Percentiles rank a stretch among this genome's conserved stretches.
Conservation (phyloP, 2,888 invertebrate species). For the Metallyticus violacea region DNA sequence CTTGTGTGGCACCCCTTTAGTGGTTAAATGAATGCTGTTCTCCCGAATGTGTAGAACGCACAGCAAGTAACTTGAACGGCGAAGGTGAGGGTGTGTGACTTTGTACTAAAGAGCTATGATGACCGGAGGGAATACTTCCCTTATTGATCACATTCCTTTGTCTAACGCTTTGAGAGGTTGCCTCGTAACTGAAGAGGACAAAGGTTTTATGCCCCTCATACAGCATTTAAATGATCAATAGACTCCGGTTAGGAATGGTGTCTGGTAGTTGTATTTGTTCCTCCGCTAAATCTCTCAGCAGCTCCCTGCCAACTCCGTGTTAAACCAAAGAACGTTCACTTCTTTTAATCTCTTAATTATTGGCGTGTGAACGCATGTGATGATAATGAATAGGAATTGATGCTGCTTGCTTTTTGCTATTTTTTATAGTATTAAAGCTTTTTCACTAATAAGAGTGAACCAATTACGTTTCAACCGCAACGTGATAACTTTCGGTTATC, state of each 20-base stretch:
- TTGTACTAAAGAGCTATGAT: neutral
- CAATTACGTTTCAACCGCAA: too few species aligned
- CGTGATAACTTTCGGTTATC: too few species aligned
- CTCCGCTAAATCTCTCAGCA: neutral
- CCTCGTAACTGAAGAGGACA: neutral
- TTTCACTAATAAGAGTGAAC: too few species aligned
- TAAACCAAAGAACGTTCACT: neutral
- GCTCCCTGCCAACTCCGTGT: neutral
- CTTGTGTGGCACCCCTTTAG: too few species aligned
- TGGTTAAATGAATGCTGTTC: too few species aligned
- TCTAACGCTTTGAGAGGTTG: neutral
- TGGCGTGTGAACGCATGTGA: too few species aligned
- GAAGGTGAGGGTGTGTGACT: neutral
- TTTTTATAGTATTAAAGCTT: too few species aligned
- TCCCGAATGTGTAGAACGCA: too few species aligned
- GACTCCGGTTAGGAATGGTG: neutral
- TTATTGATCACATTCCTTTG: neutral
- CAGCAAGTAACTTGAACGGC: too few species aligned
- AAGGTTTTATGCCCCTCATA: neutral
- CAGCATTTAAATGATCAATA: neutral
- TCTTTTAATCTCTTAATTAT: neutral
- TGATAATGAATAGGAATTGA: too few species aligned
- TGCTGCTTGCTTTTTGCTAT: too few species aligned
- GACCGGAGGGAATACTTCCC: neutral
- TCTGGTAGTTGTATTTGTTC: neutral